These are phyloP conservation scores for Macropis europaea DNA, from an alignment of 2,888 invertebrate genomes.

Conservation along the genomic window DNA sequence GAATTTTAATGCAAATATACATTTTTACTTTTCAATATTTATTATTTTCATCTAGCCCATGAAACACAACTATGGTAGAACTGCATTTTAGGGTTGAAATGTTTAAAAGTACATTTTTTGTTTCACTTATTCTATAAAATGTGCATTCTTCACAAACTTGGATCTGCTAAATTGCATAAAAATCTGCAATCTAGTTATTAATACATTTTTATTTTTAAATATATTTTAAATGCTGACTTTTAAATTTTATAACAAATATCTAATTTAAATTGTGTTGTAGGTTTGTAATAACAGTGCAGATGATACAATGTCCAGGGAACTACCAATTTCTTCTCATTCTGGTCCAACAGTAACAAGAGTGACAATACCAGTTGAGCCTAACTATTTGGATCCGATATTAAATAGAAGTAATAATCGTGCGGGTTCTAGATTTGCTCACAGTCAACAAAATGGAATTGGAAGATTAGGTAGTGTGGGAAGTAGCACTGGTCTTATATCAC, in stretches of 20 bases:
- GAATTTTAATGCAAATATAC: too few species aligned
- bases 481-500: conserved; percentile 79
- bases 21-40: too few species aligned
- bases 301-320: conserved; percentile 76
- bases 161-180: too few species aligned
- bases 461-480: conserved; percentile 78
- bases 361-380: conserved; percentile 79
- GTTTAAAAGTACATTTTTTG: too few species aligned
- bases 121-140: too few species aligned
- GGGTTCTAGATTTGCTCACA: conserved; percentile 69
- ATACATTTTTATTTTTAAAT: not conserved
- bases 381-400: conserved; percentile 81
- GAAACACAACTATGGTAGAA: too few species aligned
- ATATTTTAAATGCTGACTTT: not conserved
- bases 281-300: conserved; percentile 76
- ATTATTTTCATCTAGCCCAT: too few species aligned
- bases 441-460: conserved; percentile 73
- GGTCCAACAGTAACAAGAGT: conserved; percentile 79
- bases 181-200: too few species aligned
- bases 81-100: too few species aligned
- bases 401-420: conserved; percentile 68
- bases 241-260: conserved; percentile 2
- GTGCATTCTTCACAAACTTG: too few species aligned
- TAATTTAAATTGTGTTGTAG: conserved; percentile 44
- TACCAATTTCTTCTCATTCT: conserved; percentile 73